Evolutionary conservation across 2,888 invertebrate species (phyloP).

Genomic region (Sepiola atlantica): DNA sequence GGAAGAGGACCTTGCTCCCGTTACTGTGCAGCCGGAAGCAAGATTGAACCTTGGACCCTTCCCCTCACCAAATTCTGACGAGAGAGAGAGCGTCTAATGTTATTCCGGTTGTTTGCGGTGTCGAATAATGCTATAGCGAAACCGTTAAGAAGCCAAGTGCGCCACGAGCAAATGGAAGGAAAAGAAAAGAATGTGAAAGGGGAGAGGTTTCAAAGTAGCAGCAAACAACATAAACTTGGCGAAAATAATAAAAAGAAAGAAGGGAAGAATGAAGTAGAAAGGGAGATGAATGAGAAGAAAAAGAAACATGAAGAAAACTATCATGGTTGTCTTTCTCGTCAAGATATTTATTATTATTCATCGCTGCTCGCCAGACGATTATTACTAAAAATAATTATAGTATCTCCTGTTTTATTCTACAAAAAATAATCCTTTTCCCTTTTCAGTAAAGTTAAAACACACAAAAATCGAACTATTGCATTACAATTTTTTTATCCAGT

Average conservation of each 20-base stretch:
- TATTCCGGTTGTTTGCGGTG: slow-evolving; percentile 13
- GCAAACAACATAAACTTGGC: too few relatives aligned
- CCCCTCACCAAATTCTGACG: neutral
- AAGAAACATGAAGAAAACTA: neutral
- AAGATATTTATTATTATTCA: too few relatives aligned
- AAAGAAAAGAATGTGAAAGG: neutral
- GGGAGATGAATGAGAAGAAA: neutral
- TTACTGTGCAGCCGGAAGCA: slow-evolving; percentile 11
- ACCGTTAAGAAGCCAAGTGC: neutral
- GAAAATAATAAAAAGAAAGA: neutral
- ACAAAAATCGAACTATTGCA: too few relatives aligned
- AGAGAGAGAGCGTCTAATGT: neutral
- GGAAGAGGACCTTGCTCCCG: neutral
- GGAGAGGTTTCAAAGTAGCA: neutral
- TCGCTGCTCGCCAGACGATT: too few relatives aligned
- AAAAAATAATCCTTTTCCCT: too few relatives aligned
- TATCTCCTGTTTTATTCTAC: too few relatives aligned
- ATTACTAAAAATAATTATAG: too few relatives aligned
- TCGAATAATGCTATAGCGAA: neutral
- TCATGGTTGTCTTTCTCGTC: too few relatives aligned
- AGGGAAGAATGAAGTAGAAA: neutral
- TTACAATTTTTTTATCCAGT: too few relatives aligned
- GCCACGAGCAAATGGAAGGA: neutral
- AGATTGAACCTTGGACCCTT: slow-evolving; percentile 13
- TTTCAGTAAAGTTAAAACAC: too few relatives aligned